Conservation (phyloP, 2,888 invertebrate species). For the Epinotia bilunana region DNA sequence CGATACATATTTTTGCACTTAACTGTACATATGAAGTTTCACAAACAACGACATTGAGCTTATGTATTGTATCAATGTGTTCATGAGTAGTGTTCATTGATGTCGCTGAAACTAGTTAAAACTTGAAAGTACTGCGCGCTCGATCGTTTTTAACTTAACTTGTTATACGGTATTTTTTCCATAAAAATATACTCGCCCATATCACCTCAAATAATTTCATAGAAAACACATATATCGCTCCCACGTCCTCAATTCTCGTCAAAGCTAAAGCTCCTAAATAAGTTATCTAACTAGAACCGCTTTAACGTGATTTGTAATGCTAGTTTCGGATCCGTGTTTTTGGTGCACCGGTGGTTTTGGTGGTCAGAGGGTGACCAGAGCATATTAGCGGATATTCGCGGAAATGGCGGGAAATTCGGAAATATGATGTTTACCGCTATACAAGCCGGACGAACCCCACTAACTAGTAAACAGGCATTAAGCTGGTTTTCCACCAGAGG, state of each 20-base stretch:
- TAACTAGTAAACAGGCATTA: neutral
- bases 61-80: no score
- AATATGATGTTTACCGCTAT: slow-evolving; percentile 3
- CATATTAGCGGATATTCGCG: slow-evolving; percentile 7
- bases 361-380: no score
- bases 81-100: no score
- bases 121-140: no score
- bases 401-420: slow-evolving; percentile 14
- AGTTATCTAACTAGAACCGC: neutral
- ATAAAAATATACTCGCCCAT: no score
- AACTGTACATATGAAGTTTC: slow-evolving; percentile 22
- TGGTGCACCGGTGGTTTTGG: neutral
- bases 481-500: no score
- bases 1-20: no score
- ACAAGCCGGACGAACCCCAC: neutral
- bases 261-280: slow-evolving; percentile 11
- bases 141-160: no score
- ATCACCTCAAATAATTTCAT: no score
- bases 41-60: slow-evolving; percentile 16
- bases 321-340: slow-evolving; percentile 3
- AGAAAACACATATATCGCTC: neutral
- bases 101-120: no score
- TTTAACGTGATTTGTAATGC: slow-evolving; percentile 2
- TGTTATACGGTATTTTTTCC: no score
- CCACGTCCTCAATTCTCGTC: neutral